Evolutionary conservation across 1,140 invertebrate species (phyloP), one percentile per base, ranked within the genome.

Genomic region (Platyura marginata): DNA sequence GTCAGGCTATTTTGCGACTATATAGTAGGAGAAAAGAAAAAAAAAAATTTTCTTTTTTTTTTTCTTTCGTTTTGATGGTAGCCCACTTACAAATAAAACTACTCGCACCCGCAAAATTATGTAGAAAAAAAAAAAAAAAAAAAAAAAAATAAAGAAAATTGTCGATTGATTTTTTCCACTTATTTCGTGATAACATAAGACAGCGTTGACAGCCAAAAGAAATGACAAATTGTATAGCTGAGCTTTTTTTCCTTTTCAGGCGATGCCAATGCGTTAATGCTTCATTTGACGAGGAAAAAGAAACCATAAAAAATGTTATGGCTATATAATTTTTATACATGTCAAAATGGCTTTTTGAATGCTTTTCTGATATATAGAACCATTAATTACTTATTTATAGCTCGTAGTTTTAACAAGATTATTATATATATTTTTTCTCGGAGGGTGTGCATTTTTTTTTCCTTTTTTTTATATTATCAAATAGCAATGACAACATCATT

Each of bases 131-230:
- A 18, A 16, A 2, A 38, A 2, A 38, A 38, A 16, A 18, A 21
- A 16, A 38, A 20, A 38, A 20, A 21, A 21, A 38, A 38, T 36
- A n/a, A 38, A 18, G 36, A 38, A 15, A 15, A 38, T 38, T 38
- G 36, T 18, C 20, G 36, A 15, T 38, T 38, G 15, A 18, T 18
- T 38, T 38, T 18, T 38, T 20, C 15, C 36, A 18, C 15, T 38
- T 38, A 3, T 18, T 15, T 38, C 20, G 36, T 18, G 20, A 5
- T 38, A 38, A 18, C 19, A 21, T 38, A 38, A 37, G 18, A 6
- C 15, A 15, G 20, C 15, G 20, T 38, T 5, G 15, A 38, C 36
- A 15, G 20, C 11, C 36, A 5, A 37, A 37, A 18, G 35, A 37
- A 38, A 6, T 38, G 15, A 38, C 15, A 38, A 3, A 29, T 29